Base-by-base conservation (phyloP, 2,888 invertebrate species). In the Epsilonema sp. region DNA sequence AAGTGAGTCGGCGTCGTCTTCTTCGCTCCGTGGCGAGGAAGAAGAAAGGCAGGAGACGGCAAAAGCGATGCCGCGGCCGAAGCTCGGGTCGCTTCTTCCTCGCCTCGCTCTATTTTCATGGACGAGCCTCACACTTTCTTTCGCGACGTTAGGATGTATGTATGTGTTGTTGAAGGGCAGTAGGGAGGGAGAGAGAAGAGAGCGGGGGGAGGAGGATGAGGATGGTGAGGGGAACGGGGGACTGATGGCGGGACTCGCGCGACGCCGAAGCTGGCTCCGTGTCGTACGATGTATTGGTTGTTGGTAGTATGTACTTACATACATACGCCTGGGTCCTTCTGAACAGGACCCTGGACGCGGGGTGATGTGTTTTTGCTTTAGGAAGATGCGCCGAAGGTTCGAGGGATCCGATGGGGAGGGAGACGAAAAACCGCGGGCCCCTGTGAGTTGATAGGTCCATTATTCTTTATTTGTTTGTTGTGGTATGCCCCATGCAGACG, bases 241-340 rank as follows among this genome's bases (percentile, higher is more conserved):
- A 5, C 46, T 46, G 21, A 40, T 42, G 4, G 61, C 59, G 26
- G 65, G 64, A 44, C 54, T 68, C 37, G 67, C 65, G 66, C 45
- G 67, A 65, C 52, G 66, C 67, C 49, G 66, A 66, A 59, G 65
- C 63, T 16, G 25, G 13, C 31, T 16, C 40, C 22, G 21, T 21
- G n/a, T n/a, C n/a, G n/a, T n/a, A 8, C 22, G 24, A 20, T 20
- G 44, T 26, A 19, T 24, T 45, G 25, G 24, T 16, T 20, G 24
- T 42, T 23, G n/a, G 42, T 26, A 19, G 11, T 46, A 13, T 45
- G 31, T 8, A 16, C 38, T 5, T 8, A n/a, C 38, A 19, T 5
- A 11, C 38, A 8, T 11, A 5, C 19, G n/a, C n/a, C n/a, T n/a
- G n/a, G n/a, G n/a, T n/a, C n/a, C n/a, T n/a, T n/a, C n/a, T n/a